phyloP scores from a whole-genome alignment of 2,113 vertebrate species.

The Oryzias celebensis region DNA sequence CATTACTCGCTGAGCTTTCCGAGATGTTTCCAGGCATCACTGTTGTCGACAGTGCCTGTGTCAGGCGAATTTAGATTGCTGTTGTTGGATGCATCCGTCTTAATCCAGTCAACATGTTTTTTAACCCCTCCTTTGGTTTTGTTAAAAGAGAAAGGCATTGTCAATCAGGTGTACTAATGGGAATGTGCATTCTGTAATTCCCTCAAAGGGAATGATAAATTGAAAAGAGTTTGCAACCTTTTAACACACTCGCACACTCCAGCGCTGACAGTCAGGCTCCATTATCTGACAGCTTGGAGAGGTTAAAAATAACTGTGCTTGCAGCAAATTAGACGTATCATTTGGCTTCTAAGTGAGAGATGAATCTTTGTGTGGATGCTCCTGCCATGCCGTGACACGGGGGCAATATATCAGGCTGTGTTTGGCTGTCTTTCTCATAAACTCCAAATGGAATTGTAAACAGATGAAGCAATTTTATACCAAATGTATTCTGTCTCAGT shows the following conservation, averaged over 20 bases:
- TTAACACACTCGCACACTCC: conserved; percentile 72
- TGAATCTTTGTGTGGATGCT: conserved; percentile 80
- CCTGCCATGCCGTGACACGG: conserved; percentile 74
- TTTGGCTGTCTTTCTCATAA: conserved; percentile 78
- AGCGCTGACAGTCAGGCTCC: conserved; percentile 76
- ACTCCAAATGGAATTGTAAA: conserved; percentile 78
- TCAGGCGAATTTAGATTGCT: conserved; percentile 58
- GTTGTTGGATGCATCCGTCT: conserved; percentile 66
- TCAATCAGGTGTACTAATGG: conserved; percentile 76
- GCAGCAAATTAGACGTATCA: conserved; percentile 83
- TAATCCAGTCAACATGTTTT: conserved; percentile 49
- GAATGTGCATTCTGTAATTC: conserved; percentile 76
- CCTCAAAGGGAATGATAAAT: conserved; percentile 75
- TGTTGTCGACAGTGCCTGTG: conserved; percentile 51
- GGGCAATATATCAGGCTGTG: conserved; percentile 76
- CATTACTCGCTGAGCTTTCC: conserved; percentile 32
- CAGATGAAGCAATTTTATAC: conserved; percentile 79
- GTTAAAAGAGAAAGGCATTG: conserved; percentile 68
- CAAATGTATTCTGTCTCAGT: conserved; percentile 64
- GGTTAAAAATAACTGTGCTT: conserved; percentile 82
- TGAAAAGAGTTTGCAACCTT: conserved; percentile 79
- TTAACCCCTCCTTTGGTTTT: conserved; percentile 57
- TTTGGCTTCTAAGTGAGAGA: conserved; percentile 83
- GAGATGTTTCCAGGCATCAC: conserved; percentile 41
- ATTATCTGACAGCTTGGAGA: conserved; percentile 81